Conservation (phyloP, 2,888 invertebrate genomes). For the Rhopalosiphum nymphaeae region DNA sequence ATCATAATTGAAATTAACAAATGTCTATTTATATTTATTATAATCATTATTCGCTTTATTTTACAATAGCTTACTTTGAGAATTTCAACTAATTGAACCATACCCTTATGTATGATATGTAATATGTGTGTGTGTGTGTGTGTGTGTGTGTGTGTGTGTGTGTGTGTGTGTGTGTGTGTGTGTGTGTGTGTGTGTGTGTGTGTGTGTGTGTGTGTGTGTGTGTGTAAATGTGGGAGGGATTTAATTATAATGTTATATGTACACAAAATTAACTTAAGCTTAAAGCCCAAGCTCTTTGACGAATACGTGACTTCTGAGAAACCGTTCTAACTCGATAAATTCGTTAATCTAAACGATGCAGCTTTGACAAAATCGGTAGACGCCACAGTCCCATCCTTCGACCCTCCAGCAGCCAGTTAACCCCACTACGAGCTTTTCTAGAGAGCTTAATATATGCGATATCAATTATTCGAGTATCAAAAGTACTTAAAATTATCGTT, state of each 20-base stretch:
- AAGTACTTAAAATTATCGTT: background rate
- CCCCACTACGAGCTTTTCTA: background rate
- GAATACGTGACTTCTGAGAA: slow-evolving; percentile 20
- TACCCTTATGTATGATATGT: background rate
- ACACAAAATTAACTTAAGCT: slow-evolving; percentile 42
- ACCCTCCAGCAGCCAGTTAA: background rate
- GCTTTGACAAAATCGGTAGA: slow-evolving; percentile 33
- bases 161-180: background rate
- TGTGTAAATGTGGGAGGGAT: background rate
- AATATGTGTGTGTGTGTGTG: background rate
- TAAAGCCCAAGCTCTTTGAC: slow-evolving; percentile 8
- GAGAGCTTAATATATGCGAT: background rate
- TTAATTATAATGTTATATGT: slow-evolving; percentile 41
- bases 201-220: background rate
- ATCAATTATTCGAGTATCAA: background rate
- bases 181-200: background rate
- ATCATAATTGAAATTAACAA: background rate
- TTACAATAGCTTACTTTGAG: background rate
- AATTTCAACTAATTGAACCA: slow-evolving; percentile 4
- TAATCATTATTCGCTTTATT: background rate
- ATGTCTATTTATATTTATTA: background rate
- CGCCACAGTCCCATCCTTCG: background rate
- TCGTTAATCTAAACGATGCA: slow-evolving; percentile 40
- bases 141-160: background rate
- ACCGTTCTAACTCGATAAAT: slow-evolving; percentile 19